Base-by-base conservation (phyloP, 2,113 vertebrate genomes). In the Miniopterus natalensis region DNA sequence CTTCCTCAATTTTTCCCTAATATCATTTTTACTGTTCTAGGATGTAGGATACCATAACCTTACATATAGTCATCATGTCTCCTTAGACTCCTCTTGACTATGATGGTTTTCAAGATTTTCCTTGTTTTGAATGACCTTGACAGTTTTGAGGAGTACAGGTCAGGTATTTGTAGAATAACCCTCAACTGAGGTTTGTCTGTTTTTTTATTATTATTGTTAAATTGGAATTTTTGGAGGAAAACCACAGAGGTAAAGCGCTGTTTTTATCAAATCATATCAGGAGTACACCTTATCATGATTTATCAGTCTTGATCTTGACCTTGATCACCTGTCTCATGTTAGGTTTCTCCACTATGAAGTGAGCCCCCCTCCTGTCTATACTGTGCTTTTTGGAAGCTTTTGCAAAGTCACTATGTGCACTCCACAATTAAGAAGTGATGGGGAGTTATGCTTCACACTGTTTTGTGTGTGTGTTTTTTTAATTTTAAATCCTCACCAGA, bases 241-340 rank as follows among this genome's bases (percentile, higher is more conserved):
- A 53, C 5, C 15, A 49, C 7, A 89, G 11, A 65, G 29, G 5
- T 25, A 70, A 79, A 93, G 14, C 77, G 9, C 18, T 18, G 36
- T 89, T 95, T 94, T 94, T 18, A 79, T 49, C 20, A 75, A 20
- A 73, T 81, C 20, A 36, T 80, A 11, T 59, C 20, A 51, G 78
- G 63, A 3, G 8, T 81, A 61, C 10, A 29, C 73, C 8, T 9
- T 59, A 80, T 85, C 42, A 31, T 85, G 45, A 75, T 21, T 88
- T 71, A 71, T n/a, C 42, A 68, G 6, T 79, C 0, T 71, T 42
- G n/a, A 78, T 3, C 31, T 87, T 94, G 63, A 70, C 59, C 36
- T 83, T 87, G 14, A 84, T 74, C 14, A 27, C 18, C 8, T 49
- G 36, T 13, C 13, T 90, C 12, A 73, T 31, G 45, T 47, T 45